phyloP scores from a whole-genome alignment of 2,888 invertebrate species.

The Drosophila multiciliata region DNA sequence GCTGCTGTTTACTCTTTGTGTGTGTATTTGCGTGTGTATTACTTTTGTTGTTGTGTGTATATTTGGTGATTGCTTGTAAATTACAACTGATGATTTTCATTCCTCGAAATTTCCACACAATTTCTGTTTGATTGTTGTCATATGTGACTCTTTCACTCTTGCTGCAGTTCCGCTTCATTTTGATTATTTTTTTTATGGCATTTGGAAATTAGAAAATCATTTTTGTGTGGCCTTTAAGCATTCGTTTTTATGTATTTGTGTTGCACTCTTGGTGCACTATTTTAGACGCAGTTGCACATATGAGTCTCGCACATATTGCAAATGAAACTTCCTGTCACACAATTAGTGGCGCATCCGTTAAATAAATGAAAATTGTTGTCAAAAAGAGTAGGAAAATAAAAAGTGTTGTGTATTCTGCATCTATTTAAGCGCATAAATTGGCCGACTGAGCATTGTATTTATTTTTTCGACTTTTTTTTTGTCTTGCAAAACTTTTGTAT shows the following conservation, averaged over 20 bases:
- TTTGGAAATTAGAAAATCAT: constrained; percentile 77
- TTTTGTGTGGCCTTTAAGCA: constrained; percentile 50
- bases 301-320: constrained; percentile 48
- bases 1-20: constrained; percentile 12
- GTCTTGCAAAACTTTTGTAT: constrained; percentile 16
- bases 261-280: constrained; percentile 10
- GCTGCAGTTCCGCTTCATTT: constrained; percentile 32
- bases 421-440: constrained; percentile 64
- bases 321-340: constrained; percentile 75
- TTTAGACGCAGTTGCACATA: constrained; percentile 13
- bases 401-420: constrained; percentile 36
- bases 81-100: constrained; percentile 67
- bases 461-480: background rate
- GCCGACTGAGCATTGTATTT: constrained; percentile 16
- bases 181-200: constrained; percentile 36
- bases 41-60: constrained; percentile 1
- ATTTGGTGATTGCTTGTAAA: constrained; percentile 47
- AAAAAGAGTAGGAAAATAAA: constrained; percentile 27
- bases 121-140: constrained; percentile 42
- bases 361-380: constrained; percentile 41
- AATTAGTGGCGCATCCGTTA: constrained; percentile 50
- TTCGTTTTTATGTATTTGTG: constrained; percentile 22
- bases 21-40: constrained; percentile 15
- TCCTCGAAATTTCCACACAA: constrained; percentile 2
- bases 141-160: constrained; percentile 26